phyloP scores from a whole-genome alignment of 2,797 vertebrate genomes.

The Tangara arthus region DNA sequence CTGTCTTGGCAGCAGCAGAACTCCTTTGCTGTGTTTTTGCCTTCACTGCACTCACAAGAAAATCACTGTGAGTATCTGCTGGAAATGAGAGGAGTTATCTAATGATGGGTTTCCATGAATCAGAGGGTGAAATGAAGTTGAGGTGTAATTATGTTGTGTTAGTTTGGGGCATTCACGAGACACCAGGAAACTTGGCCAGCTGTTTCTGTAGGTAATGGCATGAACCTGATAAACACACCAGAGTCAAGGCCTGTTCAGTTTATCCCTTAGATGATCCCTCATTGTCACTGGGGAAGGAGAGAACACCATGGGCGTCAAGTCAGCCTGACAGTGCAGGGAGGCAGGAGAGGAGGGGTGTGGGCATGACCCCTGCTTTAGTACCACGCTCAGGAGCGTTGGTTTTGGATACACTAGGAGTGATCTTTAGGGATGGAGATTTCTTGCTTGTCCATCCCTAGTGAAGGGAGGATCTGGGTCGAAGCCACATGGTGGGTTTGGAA shows the following conservation, averaged over 20 bases:
- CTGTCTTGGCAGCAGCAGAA: neutral
- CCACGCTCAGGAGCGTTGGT: rapidly evolving
- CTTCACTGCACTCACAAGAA: neutral
- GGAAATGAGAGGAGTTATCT: neutral
- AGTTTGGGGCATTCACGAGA: neutral
- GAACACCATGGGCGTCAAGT: neutral
- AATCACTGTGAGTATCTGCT: neutral
- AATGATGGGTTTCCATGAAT: neutral
- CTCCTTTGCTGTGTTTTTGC: neutral
- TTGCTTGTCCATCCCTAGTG: neutral
- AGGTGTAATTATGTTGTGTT: neutral
- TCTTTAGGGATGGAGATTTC: neutral
- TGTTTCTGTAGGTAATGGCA: neutral
- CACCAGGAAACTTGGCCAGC: neutral
- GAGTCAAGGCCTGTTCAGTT: neutral
- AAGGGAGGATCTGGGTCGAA: neutral
- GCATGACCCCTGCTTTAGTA: no score
- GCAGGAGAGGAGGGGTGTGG: no score
- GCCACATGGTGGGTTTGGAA: neutral
- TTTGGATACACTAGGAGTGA: rapidly evolving
- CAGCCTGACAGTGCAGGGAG: neutral
- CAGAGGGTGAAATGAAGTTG: neutral
- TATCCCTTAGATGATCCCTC: neutral
- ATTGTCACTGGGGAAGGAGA: neutral
- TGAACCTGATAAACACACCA: neutral